A percentile compares a stretch with the other conserved stretches of the same genome.
These are phyloP conservation scores for Microcebus murinus DNA, from an alignment of 2,113 vertebrate species.

Conservation along the genomic window DNA sequence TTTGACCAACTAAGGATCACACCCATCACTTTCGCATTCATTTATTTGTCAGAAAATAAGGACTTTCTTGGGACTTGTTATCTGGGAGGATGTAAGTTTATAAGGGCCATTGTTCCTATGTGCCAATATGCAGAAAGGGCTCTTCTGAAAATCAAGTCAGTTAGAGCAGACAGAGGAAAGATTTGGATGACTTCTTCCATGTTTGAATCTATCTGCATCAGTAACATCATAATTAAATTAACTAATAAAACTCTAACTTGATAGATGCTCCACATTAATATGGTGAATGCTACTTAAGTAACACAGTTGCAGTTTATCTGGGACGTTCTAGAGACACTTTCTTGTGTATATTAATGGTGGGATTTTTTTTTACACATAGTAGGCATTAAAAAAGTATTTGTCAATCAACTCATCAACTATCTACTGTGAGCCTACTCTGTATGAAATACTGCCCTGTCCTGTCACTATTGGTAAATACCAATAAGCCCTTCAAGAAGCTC, in stretches of 20 bases:
- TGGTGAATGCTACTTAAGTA: background rate
- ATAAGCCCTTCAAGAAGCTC: background rate
- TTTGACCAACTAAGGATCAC: slow-evolving; percentile 12
- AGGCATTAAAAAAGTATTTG: background rate
- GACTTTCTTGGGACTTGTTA: background rate
- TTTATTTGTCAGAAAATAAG: background rate
- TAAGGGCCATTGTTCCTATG: background rate
- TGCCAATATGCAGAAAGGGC: background rate
- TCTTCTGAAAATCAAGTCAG: background rate
- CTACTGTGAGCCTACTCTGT: background rate
- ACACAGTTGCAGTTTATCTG: slow-evolving; percentile 20
- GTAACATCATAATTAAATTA: background rate
- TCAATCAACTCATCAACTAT: background rate
- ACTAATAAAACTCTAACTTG: background rate
- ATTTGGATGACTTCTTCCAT: background rate
- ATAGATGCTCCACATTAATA: background rate
- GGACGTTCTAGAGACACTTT: background rate
- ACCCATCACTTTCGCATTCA: background rate
- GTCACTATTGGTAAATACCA: background rate
- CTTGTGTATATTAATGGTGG: background rate
- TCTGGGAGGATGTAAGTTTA: background rate
- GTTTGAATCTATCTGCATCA: background rate
- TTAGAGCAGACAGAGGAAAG: background rate
- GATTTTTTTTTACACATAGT: background rate
- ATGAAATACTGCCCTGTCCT: background rate